These are phyloP conservation scores for Spea multiplicata DNA, from an alignment of 2,113 vertebrate species.

Conservation along the genomic window DNA sequence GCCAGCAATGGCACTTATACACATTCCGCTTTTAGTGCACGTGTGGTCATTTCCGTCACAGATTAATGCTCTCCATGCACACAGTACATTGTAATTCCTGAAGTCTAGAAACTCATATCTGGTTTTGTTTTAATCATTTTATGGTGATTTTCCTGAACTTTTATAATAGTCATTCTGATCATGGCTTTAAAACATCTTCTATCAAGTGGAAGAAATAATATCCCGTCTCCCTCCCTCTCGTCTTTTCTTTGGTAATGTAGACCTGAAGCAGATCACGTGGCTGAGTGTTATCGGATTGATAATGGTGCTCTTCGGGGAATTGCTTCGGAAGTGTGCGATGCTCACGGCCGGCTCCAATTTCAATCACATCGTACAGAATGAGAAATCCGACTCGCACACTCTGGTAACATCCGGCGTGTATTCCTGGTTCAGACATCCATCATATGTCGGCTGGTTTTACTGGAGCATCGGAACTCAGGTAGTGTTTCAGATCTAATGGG, in stretches of 20 bases:
- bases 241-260: conserved; percentile 58
- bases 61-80: too few species aligned
- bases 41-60: too few species aligned
- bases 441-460: conserved; percentile 98
- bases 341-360: conserved; percentile 96
- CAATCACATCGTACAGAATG: conserved; percentile 97
- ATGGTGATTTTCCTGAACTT: too few species aligned
- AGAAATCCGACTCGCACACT: conserved; percentile 89
- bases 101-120: too few species aligned
- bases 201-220: too few species aligned
- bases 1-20: too few species aligned
- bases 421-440: conserved; percentile 88
- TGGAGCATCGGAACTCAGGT: conserved; percentile 99
- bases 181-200: too few species aligned
- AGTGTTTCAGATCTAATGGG: conserved; percentile 17
- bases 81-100: too few species aligned
- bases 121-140: too few species aligned
- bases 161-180: too few species aligned
- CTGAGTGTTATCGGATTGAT: conserved; percentile 82
- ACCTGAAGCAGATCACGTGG: conserved; percentile 89
- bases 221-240: not conserved
- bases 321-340: conserved; percentile 92
- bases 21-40: too few species aligned
- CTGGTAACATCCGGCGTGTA: conserved; percentile 92
- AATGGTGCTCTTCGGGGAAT: conserved; percentile 91